Conservation (phyloP, 2,113 vertebrate genomes). For the Alethe diademata region DNA sequence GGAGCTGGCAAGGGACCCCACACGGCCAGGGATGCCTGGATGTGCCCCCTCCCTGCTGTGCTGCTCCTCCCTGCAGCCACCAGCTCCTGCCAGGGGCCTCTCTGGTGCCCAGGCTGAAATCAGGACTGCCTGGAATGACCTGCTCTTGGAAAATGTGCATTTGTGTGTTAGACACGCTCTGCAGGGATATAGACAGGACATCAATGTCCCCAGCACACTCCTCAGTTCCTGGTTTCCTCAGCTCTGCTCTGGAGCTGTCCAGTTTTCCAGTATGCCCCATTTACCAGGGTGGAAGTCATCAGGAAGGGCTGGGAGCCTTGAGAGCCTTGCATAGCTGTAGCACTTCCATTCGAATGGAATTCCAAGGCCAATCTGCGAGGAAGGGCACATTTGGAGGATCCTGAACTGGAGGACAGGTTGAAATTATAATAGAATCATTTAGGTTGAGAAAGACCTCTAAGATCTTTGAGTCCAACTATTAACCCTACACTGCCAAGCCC, state of each 20-base stretch:
- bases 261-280: not conserved
- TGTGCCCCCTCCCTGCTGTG: not conserved
- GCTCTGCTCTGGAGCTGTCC: not conserved
- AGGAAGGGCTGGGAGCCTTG: not conserved
- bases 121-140: not conserved
- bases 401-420: not conserved
- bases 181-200: not conserved
- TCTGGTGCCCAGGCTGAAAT: not conserved
- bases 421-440: not conserved
- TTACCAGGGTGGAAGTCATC: not conserved
- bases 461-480: not conserved
- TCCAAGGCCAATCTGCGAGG: not conserved
- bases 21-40: fast-evolving
- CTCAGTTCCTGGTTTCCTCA: not conserved
- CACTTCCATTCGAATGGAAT: not conserved
- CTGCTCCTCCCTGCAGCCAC: not conserved
- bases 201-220: not conserved
- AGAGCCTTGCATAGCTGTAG: not conserved
- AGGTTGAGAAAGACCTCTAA: not conserved
- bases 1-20: not conserved
- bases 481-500: not conserved
- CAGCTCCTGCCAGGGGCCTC: not conserved
- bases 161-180: not conserved
- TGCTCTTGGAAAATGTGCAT: not conserved
- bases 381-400: not conserved